phyloP scores from a whole-genome alignment of 1,140 invertebrate species.

The Magallana angulata region DNA sequence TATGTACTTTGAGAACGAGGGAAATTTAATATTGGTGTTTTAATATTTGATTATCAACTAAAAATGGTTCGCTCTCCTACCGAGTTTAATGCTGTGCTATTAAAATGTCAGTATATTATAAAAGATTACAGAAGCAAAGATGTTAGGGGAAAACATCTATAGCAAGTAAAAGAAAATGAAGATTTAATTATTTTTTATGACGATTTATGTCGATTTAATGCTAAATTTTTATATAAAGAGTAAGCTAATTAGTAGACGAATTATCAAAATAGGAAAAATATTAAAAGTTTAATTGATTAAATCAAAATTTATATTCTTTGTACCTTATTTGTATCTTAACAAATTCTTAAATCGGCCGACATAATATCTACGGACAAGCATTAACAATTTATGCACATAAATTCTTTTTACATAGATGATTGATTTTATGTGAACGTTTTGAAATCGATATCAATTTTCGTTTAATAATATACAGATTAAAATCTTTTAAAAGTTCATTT shows the following conservation, averaged over 20 bases:
- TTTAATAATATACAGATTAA: background rate
- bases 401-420: background rate
- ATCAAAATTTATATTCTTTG: too few relatives aligned
- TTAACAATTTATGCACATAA: background rate
- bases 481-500: background rate
- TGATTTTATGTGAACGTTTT: background rate
- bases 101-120: background rate
- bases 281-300: background rate
- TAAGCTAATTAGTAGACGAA: background rate
- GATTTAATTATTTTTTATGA: conserved; percentile 3
- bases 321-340: too few relatives aligned
- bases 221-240: background rate
- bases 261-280: background rate
- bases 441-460: background rate
- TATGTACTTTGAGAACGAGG: background rate
- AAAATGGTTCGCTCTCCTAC: background rate
- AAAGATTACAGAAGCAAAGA: background rate
- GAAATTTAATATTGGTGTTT: background rate
- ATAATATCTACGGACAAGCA: background rate
- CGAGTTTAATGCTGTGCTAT: background rate
- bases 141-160: background rate
- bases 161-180: background rate
- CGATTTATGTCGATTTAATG: conserved; percentile 3
- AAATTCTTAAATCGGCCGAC: background rate
- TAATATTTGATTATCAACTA: background rate